Evolutionary conservation across 2,888 invertebrate species (phyloP).

Genomic region (Zhengitettix transpicula): DNA sequence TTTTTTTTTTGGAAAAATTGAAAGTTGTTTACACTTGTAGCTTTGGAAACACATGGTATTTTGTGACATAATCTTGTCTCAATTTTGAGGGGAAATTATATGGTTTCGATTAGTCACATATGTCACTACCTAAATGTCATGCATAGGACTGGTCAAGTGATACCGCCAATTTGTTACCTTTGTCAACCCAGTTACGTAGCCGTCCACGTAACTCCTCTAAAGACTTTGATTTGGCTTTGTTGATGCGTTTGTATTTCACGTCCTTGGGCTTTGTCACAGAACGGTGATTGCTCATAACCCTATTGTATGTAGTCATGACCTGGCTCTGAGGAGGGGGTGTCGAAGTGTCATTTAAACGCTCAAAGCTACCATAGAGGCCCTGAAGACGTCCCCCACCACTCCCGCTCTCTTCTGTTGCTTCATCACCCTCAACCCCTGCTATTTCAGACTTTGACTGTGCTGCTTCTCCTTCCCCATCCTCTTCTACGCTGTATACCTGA

Average conservation of each 20-base stretch:
- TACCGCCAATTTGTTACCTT: constrained; percentile 20
- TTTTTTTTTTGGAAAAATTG: too few relatives aligned
- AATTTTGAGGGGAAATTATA: too few relatives aligned
- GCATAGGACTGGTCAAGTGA: constrained; percentile 13
- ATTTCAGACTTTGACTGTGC: neutral
- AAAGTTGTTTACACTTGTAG: too few relatives aligned
- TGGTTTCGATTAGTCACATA: neutral
- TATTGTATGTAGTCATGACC: constrained; percentile 54
- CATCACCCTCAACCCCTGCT: constrained; percentile 34
- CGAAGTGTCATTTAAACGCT: constrained; percentile 21
- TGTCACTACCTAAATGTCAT: constrained; percentile 1
- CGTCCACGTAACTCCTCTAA: constrained; percentile 68
- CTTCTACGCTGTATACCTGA: constrained; percentile 63
- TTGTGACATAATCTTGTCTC: too few relatives aligned
- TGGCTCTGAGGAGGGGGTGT: neutral
- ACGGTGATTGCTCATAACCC: constrained; percentile 80
- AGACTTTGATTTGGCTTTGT: constrained; percentile 79
- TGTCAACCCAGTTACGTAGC: constrained; percentile 72
- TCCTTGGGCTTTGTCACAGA: constrained; percentile 83
- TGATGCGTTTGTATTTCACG: constrained; percentile 79
- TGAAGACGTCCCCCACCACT: constrained; percentile 22
- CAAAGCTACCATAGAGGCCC: constrained; percentile 29
- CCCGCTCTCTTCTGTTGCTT: constrained; percentile 62
- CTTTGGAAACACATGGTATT: too few relatives aligned
- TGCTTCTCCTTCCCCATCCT: constrained; percentile 54